Evolutionary conservation across 53 echinoderm and acorn worm species (phyloP), one percentile per base, ranked within the genome.

Genomic region (Luidia sarsii): DNA sequence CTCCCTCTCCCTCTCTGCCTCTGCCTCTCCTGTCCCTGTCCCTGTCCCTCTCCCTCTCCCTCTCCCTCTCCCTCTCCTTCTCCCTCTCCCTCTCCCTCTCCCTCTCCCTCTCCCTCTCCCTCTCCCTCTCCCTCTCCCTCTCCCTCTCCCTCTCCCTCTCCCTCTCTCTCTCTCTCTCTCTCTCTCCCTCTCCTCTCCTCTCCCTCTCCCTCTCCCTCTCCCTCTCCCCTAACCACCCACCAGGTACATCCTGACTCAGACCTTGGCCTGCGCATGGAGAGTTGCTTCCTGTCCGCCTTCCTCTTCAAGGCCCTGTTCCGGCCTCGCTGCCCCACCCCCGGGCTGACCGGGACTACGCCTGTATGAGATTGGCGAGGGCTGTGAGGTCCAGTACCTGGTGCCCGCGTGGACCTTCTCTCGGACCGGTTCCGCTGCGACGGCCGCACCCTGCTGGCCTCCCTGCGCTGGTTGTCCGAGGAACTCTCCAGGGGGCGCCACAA

Each of bases 331-430:
- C 93, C 97, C 39, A 93, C 84, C 93, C 97, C 8, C 90, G 93
- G 0, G 93, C 93, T 14, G 97, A 97, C 80, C 65, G 94, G 46
- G 97, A 97, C 90, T 96, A 96, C 18, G 97, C 97, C 89, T 97
- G 70, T 97, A 97, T 81, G 97, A 97, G 83, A 90, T 97, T 15
- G 97, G 97, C 0, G 97, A 97, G 64, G 97, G 93, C 7, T 93
- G 97, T 63, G 97, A 97, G 80, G 97, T 97, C 2, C 97, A 97
- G 83, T 97, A 97, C 70, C 91, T 97, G n/a, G 83, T 97, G 3
- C 97, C 97, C 0, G 97, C 13, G 84, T 97, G 19, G 93, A 93
- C 53, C 89, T 93, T 0, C 86, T 97, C 18, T 97, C 97, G 0
- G 97, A 97, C 64, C 70, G 86, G 68, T 97, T 90, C 89, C 73